phyloP scores from a whole-genome alignment of 37 sponge, comb jelly and placozoan genomes.

The Aphrocallistes beatrix region DNA sequence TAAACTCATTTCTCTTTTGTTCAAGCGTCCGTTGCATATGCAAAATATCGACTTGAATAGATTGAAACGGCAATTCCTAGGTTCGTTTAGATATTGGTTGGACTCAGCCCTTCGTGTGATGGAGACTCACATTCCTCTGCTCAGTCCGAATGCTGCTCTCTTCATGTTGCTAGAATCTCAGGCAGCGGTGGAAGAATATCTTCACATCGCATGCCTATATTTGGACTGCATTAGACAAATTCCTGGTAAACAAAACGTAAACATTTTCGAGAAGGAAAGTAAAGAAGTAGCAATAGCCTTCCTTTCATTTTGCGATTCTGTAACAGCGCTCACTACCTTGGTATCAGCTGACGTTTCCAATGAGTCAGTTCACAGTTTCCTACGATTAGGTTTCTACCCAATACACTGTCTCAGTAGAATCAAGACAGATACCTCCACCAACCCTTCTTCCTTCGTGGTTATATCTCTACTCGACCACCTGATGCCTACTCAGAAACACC shows the following conservation, averaged over 20 bases:
- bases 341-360: not conserved
- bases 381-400: too few species aligned
- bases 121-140: not conserved
- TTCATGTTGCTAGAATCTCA: not conserved
- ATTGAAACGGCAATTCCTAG: not conserved
- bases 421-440: not conserved
- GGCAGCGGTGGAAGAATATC: not conserved
- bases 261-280: not conserved
- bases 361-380: not conserved
- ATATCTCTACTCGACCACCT: not conserved
- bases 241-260: not conserved
- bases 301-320: not conserved
- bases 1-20: not conserved
- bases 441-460: not conserved
- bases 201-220: not conserved
- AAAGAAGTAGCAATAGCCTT: not conserved
- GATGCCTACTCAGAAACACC: not conserved
- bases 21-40: not conserved
- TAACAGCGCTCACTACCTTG: not conserved
- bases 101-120: not conserved
- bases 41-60: not conserved
- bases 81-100: not conserved
- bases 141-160: not conserved
- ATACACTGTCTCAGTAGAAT: constrained; percentile 3
- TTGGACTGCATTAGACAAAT: not conserved